phyloP scores from a whole-genome alignment of 2,113 vertebrate genomes.

The Neomonachus schauinslandi region DNA sequence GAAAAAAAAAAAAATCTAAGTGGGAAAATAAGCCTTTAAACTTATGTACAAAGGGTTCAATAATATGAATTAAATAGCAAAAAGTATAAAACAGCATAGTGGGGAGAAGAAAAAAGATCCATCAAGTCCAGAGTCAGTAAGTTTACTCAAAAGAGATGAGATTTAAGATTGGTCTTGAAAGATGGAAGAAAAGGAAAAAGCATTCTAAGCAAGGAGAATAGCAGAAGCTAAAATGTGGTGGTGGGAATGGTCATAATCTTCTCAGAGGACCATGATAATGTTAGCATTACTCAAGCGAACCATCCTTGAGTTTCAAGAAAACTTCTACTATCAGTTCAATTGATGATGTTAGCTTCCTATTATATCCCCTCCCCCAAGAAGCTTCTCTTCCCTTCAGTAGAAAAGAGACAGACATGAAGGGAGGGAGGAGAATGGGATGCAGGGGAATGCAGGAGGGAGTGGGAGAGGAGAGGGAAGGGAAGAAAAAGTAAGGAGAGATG shows the following conservation, averaged over 20 bases:
- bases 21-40: slow-evolving; percentile 42
- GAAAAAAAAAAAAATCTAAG: slow-evolving; percentile 5
- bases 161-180: slow-evolving; percentile 6
- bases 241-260: not conserved
- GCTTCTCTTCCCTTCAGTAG: not conserved
- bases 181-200: not conserved
- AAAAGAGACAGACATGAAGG: not conserved
- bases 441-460: accelerated
- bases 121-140: not conserved
- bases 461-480: not conserved
- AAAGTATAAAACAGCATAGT: not conserved
- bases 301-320: slow-evolving; percentile 37
- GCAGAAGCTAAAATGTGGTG: not conserved
- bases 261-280: not conserved
- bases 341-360: not conserved
- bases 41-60: not conserved
- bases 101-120: not conserved
- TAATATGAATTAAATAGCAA: slow-evolving; percentile 16
- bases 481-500: too few relatives aligned
- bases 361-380: not conserved
- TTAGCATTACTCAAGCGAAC: not conserved
- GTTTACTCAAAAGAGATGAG: not conserved
- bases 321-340: not conserved
- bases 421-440: not conserved
- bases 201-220: not conserved